Conservation (phyloP, 2,888 invertebrate species). For the Trichacis sp. region DNA sequence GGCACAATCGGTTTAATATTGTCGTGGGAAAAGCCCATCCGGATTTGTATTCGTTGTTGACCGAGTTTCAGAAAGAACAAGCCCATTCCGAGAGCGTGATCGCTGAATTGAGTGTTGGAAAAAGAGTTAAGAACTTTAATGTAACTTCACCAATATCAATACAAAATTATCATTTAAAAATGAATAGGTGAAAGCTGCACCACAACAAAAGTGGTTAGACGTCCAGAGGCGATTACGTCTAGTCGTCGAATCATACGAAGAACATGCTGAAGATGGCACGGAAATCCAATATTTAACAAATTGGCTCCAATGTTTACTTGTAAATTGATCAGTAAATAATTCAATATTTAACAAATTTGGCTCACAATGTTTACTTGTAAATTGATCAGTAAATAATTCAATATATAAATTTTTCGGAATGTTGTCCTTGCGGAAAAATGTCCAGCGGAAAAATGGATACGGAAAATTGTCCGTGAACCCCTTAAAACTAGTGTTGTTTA, state of each 20-base stretch:
- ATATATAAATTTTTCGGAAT: too few relatives aligned
- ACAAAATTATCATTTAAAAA: too few relatives aligned
- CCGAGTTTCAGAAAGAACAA: neutral
- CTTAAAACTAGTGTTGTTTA: too few relatives aligned
- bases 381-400: too few relatives aligned
- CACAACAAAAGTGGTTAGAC: neutral
- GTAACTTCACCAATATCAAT: too few relatives aligned
- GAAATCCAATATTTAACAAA: neutral
- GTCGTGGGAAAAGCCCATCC: neutral
- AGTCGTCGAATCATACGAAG: neutral
- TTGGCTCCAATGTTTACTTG: neutral
- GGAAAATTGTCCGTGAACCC: too few relatives aligned
- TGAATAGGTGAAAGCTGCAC: neutral
- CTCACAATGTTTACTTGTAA: too few relatives aligned
- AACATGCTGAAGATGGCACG: conserved; percentile 1
- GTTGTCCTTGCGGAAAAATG: too few relatives aligned
- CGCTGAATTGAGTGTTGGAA: neutral
- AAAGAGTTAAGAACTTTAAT: neutral
- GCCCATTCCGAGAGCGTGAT: neutral
- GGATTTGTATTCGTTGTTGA: conserved; percentile 1
- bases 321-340: too few relatives aligned
- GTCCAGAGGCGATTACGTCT: neutral
- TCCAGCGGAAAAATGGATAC: too few relatives aligned
- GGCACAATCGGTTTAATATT: neutral
- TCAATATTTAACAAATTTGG: too few relatives aligned